Percentiles rank a stretch among this genome's conserved stretches.
Conservation (phyloP, 2,888 invertebrate genomes). For the Galeopsomyia nigrocyanea region DNA sequence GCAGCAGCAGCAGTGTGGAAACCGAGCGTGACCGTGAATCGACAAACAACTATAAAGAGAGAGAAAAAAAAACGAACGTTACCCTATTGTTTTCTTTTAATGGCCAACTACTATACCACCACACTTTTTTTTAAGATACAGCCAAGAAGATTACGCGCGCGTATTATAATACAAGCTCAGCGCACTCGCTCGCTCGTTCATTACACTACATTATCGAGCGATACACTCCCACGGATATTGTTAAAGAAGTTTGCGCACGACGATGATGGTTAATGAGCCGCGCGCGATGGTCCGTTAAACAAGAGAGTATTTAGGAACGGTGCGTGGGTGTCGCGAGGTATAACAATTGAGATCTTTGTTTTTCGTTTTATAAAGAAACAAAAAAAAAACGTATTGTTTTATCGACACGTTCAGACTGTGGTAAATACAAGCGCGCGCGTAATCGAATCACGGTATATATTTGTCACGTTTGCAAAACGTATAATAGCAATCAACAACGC, state of each 20-base stretch:
- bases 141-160: background rate
- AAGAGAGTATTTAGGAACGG: too few species aligned
- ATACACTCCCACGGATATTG: slow-evolving; percentile 9
- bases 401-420: too few species aligned
- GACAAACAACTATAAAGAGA: slow-evolving; percentile 50
- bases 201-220: background rate
- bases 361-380: too few species aligned
- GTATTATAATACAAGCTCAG: too few species aligned
- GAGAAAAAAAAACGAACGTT: slow-evolving; percentile 42
- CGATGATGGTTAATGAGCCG: slow-evolving; percentile 7
- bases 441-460: too few species aligned
- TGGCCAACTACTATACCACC: slow-evolving; percentile 9
- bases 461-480: too few species aligned
- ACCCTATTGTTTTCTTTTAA: slow-evolving; percentile 60
- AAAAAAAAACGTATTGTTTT: too few species aligned
- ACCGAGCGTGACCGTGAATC: slow-evolving; percentile 64
- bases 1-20: slow-evolving; percentile 51
- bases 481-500: too few species aligned
- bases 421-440: too few species aligned
- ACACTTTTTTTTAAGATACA: slow-evolving; percentile 21
- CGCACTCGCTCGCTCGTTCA: background rate
- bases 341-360: too few species aligned
- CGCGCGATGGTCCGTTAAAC: background rate
- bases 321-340: background rate
- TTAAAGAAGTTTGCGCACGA: background rate